These are phyloP conservation scores for Polydrusus pterygomalis DNA, from an alignment of 2,888 invertebrate species.

Conservation along the genomic window DNA sequence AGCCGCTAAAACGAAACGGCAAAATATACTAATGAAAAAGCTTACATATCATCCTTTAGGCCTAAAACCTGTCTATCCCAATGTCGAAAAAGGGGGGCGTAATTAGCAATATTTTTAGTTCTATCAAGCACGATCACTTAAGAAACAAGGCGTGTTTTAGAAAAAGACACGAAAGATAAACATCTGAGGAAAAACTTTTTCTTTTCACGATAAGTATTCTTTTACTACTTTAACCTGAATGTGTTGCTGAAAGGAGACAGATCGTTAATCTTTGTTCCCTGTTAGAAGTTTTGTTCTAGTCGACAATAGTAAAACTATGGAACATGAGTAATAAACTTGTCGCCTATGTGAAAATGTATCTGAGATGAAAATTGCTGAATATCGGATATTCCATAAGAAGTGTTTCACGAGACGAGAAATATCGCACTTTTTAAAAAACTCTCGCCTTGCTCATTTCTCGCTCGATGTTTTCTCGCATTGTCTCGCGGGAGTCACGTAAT, in stretches of 20 bases:
- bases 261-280: slow-evolving; percentile 17
- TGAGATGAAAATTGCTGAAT: too few relatives aligned
- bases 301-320: background rate
- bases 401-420: too few relatives aligned
- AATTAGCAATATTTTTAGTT: slow-evolving; percentile 21
- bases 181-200: slow-evolving; percentile 15
- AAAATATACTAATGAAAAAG: too few relatives aligned
- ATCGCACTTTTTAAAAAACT: too few relatives aligned
- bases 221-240: slow-evolving; percentile 31
- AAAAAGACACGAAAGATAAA: slow-evolving; percentile 16
- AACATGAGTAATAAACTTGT: background rate
- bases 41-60: background rate
- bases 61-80: background rate
- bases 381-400: too few relatives aligned
- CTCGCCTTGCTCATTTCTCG: too few relatives aligned
- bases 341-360: background rate
- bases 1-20: too few relatives aligned
- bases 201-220: slow-evolving; percentile 22
- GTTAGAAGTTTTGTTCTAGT: slow-evolving; percentile 12
- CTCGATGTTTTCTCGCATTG: too few relatives aligned
- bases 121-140: slow-evolving; percentile 14
- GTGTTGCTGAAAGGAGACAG: slow-evolving; percentile 16
- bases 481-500: too few relatives aligned
- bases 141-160: slow-evolving; percentile 22
- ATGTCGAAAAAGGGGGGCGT: slow-evolving; percentile 5